These are phyloP conservation scores for Nymphalis io DNA, from an alignment of 1,140 invertebrate genomes.

Conservation along the genomic window DNA sequence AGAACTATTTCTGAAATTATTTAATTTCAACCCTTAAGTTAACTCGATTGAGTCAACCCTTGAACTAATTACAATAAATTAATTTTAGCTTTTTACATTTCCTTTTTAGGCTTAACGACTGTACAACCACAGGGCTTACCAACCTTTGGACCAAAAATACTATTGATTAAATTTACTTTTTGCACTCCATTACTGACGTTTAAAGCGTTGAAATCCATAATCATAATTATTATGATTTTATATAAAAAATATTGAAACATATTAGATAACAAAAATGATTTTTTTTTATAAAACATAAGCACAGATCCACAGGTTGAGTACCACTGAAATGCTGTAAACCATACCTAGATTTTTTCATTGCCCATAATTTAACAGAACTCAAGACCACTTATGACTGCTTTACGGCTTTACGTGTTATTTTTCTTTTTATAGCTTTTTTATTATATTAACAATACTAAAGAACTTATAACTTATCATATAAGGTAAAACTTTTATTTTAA, in stretches of 20 bases:
- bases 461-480: too few species aligned
- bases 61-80: slow-evolving; percentile 13
- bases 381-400: background rate
- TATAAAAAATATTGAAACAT: too few species aligned
- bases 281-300: too few species aligned
- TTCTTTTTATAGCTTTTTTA: background rate
- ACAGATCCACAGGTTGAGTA: background rate
- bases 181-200: too few species aligned
- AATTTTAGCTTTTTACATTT: slow-evolving; percentile 12
- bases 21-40: too few species aligned
- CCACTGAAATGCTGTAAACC: background rate
- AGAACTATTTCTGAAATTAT: too few species aligned
- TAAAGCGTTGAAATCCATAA: too few species aligned
- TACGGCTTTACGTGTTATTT: background rate
- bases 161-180: too few species aligned
- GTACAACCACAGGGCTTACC: background rate
- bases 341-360: slow-evolving; percentile 21
- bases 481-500: too few species aligned
- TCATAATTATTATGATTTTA: too few species aligned
- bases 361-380: slow-evolving; percentile 19
- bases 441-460: too few species aligned
- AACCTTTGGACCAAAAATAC: background rate
- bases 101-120: slow-evolving; percentile 14
- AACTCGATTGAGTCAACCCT: background rate
- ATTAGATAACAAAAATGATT: too few species aligned